phyloP scores from a whole-genome alignment of 2,113 vertebrate genomes.

The Phyllostomus hastatus region DNA sequence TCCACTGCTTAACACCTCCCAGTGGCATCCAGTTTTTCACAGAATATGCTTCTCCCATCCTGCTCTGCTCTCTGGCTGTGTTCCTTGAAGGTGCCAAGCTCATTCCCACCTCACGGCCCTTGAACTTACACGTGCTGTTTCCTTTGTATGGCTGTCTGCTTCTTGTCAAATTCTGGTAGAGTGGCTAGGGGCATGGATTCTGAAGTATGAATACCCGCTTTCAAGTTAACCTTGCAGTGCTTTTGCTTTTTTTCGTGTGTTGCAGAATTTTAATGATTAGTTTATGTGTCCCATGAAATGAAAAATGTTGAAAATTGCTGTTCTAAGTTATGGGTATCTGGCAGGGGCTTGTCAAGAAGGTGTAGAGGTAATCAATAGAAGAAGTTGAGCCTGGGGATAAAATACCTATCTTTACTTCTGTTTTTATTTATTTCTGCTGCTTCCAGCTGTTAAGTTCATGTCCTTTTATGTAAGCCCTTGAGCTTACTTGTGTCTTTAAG shows the following conservation, averaged over 20 bases:
- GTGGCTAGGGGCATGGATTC: background rate
- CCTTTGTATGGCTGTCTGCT: background rate
- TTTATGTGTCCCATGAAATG: background rate
- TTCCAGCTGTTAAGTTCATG: constrained; percentile 54
- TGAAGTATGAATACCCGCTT: background rate
- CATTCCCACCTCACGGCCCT: background rate
- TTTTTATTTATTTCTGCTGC: constrained; percentile 46
- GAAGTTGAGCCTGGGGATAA: background rate
- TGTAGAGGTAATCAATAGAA: background rate
- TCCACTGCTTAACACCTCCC: background rate
- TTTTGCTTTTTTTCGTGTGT: background rate
- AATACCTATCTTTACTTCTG: background rate
- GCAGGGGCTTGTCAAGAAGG: background rate
- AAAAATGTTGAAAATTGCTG: background rate
- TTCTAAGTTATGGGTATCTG: background rate
- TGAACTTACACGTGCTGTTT: background rate
- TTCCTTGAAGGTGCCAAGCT: background rate
- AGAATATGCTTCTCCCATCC: background rate
- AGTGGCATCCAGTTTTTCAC: background rate
- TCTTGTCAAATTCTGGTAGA: background rate
- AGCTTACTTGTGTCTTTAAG: constrained; percentile 60
- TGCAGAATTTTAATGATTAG: background rate
- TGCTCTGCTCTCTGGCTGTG: background rate
- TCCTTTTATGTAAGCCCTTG: constrained; percentile 28
- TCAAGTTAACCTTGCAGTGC: background rate